Percentiles rank a stretch among this genome's conserved stretches.
phyloP scores from a whole-genome alignment of 2,797 vertebrate genomes.

The Octomys mimax region DNA sequence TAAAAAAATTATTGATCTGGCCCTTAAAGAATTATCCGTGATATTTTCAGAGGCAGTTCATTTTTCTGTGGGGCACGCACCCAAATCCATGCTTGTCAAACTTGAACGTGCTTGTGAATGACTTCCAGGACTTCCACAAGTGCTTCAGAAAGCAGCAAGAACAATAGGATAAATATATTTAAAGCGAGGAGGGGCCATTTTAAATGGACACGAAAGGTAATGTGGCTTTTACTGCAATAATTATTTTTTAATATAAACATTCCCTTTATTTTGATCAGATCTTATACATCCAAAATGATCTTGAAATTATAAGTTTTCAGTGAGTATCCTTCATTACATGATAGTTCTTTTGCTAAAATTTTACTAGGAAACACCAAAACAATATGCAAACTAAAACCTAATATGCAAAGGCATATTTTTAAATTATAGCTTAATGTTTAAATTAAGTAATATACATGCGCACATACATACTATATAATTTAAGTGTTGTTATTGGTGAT shows the following conservation, averaged over 20 bases:
- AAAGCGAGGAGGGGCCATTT: neutral
- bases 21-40: neutral
- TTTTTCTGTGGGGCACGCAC: neutral
- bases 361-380: neutral
- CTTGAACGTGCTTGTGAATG: neutral
- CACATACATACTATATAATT: neutral
- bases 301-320: slow-evolving; percentile 19
- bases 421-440: slow-evolving; percentile 15
- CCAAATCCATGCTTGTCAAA: neutral
- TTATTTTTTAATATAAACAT: neutral
- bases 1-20: neutral
- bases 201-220: neutral
- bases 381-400: neutral
- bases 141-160: neutral
- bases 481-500: slow-evolving; percentile 28
- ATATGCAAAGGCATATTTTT: neutral
- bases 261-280: neutral
- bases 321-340: neutral
- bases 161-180: neutral
- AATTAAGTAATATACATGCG: neutral
- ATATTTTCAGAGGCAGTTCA: neutral
- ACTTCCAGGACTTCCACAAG: neutral
- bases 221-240: neutral
- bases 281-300: neutral
- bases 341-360: neutral